Conservation (phyloP, 2,797 vertebrate species). For the Halcyon chelicuti region DNA sequence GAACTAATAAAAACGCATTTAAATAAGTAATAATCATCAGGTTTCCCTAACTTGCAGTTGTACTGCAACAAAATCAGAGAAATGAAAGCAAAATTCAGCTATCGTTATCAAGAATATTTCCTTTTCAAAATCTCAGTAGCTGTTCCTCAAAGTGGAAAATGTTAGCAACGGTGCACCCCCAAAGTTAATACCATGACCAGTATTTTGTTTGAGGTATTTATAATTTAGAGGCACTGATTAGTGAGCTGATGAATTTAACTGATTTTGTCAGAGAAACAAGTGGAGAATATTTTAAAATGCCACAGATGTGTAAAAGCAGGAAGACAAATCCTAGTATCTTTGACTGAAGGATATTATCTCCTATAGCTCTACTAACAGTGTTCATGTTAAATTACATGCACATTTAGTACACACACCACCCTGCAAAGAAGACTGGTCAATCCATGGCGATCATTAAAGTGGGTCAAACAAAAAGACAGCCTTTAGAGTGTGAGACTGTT, state of each 20-base stretch:
- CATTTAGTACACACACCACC: rapidly evolving
- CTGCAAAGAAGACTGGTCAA: rapidly evolving
- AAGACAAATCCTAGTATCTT: background rate
- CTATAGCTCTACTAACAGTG: background rate
- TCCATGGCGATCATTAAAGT: rapidly evolving
- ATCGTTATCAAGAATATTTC: background rate
- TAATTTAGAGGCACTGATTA: background rate
- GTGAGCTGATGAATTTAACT: background rate
- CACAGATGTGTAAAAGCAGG: background rate
- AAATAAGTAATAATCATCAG: background rate
- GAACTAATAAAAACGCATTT: background rate
- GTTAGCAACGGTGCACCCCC: background rate
- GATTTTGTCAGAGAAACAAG: background rate
- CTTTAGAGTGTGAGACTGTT: background rate
- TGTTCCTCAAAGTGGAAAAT: background rate
- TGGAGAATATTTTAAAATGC: background rate
- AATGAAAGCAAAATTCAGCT: background rate
- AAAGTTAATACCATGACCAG: background rate
- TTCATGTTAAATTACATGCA: rapidly evolving
- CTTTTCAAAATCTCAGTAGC: background rate
- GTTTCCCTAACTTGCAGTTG: background rate
- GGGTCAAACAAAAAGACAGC: background rate
- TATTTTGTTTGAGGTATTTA: background rate
- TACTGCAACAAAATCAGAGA: background rate
- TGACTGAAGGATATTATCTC: background rate